These are phyloP conservation scores for Alectura lathami DNA, from an alignment of 2,113 vertebrate species.

Conservation along the genomic window DNA sequence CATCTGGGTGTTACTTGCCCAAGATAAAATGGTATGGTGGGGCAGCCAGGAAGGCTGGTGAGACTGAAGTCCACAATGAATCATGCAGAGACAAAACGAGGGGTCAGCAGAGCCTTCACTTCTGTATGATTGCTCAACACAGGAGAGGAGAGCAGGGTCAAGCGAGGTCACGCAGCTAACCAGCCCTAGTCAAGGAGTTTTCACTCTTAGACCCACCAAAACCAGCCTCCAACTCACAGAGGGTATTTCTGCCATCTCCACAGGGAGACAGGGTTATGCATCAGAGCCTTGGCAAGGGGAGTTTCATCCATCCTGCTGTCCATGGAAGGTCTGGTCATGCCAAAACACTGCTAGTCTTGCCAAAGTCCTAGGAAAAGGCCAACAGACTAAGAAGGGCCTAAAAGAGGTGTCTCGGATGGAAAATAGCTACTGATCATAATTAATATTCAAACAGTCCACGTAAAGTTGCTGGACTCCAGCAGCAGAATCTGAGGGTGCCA, in stretches of 20 bases:
- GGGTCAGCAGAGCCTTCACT: background rate
- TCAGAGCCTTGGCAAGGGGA: background rate
- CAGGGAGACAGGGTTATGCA: background rate
- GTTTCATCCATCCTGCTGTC: background rate
- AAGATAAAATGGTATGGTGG: background rate
- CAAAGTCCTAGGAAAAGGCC: background rate
- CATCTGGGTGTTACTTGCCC: background rate
- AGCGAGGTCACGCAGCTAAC: background rate
- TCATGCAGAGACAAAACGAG: background rate
- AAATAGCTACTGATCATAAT: background rate
- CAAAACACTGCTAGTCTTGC: background rate
- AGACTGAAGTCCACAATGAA: background rate
- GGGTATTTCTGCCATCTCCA: background rate
- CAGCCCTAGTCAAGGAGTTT: background rate
- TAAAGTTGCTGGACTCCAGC: background rate
- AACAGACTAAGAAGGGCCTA: background rate
- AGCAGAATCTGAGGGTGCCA: background rate
- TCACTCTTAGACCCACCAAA: background rate
- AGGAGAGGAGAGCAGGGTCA: background rate
- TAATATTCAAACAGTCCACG: rapidly evolving
- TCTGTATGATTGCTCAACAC: background rate
- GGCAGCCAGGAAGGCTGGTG: background rate
- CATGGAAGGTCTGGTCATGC: background rate
- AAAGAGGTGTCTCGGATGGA: background rate
- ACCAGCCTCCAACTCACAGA: background rate